Conservation (phyloP, 2,888 invertebrate genomes). For the Tetropium fuscum region DNA sequence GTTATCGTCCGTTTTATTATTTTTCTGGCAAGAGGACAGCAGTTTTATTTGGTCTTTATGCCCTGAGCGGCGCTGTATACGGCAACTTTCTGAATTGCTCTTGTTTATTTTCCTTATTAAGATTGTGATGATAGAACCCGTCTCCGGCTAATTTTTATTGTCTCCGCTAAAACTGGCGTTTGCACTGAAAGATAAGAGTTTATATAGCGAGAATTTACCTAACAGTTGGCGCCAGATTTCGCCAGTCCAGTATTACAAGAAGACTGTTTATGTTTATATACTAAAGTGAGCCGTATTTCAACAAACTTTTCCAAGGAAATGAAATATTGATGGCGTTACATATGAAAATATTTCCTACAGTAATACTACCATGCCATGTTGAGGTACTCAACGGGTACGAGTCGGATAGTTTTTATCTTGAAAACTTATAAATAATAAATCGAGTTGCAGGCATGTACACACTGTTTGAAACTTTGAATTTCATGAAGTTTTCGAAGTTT, state of each 20-base stretch:
- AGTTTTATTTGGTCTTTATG: conserved; percentile 4
- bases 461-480: conserved; percentile 5
- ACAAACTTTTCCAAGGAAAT: too few species aligned
- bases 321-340: too few species aligned
- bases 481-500: conserved; percentile 7
- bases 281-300: too few species aligned
- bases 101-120: conserved; percentile 21
- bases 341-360: too few species aligned
- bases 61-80: conserved; percentile 9
- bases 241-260: too few species aligned
- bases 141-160: conserved; percentile 11
- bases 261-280: too few species aligned
- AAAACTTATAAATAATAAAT: conserved; percentile 19
- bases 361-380: too few species aligned
- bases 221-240: too few species aligned
- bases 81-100: conserved; percentile 20
- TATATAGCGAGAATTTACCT: too few species aligned
- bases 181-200: neutral
- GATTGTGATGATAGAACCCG: conserved; percentile 8
- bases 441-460: conserved; percentile 10
- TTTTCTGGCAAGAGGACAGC: conserved; percentile 22
- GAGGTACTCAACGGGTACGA: neutral
- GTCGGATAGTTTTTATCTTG: neutral
- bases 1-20: conserved; percentile 28
- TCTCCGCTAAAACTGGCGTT: neutral